These are phyloP conservation scores for Eciton burchellii DNA, from an alignment of 1,140 invertebrate genomes.

Conservation along the genomic window DNA sequence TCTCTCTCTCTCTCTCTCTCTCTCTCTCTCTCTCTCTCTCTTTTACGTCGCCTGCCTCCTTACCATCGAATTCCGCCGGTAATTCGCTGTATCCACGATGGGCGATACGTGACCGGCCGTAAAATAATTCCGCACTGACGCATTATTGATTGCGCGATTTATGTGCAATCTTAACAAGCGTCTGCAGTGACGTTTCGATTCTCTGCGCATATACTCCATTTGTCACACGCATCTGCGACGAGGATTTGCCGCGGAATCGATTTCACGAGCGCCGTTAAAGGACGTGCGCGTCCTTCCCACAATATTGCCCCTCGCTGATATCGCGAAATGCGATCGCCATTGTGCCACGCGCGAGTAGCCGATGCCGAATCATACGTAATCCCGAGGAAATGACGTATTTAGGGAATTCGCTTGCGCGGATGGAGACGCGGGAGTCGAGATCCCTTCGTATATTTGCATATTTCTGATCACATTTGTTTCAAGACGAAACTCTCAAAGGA, in stretches of 20 bases:
- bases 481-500: no score
- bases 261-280: constrained; percentile 27
- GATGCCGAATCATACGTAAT: no score
- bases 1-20: no score
- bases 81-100: constrained; percentile 11
- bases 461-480: no score
- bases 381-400: no score
- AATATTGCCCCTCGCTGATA: not conserved
- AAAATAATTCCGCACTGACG: constrained; percentile 49
- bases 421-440: no score
- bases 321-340: not conserved
- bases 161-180: constrained; percentile 52
- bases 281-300: constrained; percentile 16
- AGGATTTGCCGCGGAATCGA: constrained; percentile 48
- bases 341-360: no score
- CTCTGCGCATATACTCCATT: constrained; percentile 51
- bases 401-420: no score
- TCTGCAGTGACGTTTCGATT: constrained; percentile 43
- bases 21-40: no score
- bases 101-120: not conserved
- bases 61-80: constrained; percentile 18
- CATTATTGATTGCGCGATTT: constrained; percentile 62
- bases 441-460: no score
- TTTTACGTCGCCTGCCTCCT: no score
- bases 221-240: constrained; percentile 43